Percentiles rank a stretch among this genome's conserved stretches.
phyloP scores from a whole-genome alignment of 2,888 invertebrate species.

The Strigamia transsilvanica region DNA sequence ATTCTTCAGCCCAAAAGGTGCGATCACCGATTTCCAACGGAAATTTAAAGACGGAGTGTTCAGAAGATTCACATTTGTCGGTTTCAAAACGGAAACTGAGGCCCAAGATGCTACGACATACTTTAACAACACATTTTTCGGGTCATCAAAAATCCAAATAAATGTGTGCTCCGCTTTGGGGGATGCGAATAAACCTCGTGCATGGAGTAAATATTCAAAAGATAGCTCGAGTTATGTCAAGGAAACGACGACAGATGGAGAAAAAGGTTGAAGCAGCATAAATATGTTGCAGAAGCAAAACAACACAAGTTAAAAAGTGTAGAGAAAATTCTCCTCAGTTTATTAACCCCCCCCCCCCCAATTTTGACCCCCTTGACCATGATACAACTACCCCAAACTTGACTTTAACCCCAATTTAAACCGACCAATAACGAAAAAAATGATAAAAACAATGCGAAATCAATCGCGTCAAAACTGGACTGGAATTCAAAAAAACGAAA shows the following conservation, averaged over 20 bases:
- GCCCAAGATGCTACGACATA: constrained; percentile 79
- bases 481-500: too few species aligned
- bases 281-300: too few species aligned
- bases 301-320: too few species aligned
- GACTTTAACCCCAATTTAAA: too few species aligned
- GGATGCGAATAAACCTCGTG: constrained; percentile 75
- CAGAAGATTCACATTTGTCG: constrained; percentile 92
- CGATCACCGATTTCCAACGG: constrained; percentile 89
- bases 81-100: constrained; percentile 82
- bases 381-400: too few species aligned
- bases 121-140: constrained; percentile 85
- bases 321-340: too few species aligned
- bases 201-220: constrained; percentile 91
- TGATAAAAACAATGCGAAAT: too few species aligned
- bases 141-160: constrained; percentile 79
- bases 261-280: too few species aligned
- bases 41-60: constrained; percentile 93
- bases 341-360: too few species aligned
- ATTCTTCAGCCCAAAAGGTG: constrained; percentile 80
- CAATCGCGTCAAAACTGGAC: too few species aligned
- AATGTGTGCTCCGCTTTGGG: constrained; percentile 68
- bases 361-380: too few species aligned
- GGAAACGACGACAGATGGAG: constrained; percentile 39
- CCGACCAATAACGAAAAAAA: too few species aligned
- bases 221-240: constrained; percentile 76